A percentile compares a stretch with the other conserved stretches of the same genome.
Conservation (phyloP, 1,140 invertebrate species). For the Protaetia brevitarsis region DNA sequence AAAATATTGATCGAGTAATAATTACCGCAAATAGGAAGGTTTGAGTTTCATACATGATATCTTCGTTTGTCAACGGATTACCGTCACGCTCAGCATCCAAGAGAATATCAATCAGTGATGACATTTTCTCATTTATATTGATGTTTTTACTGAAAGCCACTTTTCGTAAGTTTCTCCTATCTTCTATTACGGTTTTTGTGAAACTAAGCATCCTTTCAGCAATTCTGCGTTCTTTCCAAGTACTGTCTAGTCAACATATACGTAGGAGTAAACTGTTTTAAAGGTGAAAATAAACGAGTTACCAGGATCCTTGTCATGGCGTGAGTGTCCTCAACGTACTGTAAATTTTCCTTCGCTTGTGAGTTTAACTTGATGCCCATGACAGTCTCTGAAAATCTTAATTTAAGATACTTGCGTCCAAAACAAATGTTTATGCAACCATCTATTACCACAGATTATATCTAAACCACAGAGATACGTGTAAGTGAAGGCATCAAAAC, state of each 20-base stretch:
- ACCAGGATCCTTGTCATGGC: constrained; percentile 48
- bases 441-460: constrained; percentile 68
- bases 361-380: constrained; percentile 77
- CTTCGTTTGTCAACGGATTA: constrained; percentile 55
- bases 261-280: constrained; percentile 44
- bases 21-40: too few species aligned
- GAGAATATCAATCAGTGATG: constrained; percentile 24
- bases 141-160: constrained; percentile 62
- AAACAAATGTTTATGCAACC: background rate
- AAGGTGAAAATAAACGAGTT: constrained; percentile 45
- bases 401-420: background rate
- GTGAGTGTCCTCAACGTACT: constrained; percentile 70
- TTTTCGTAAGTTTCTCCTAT: constrained; percentile 60
- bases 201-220: too few species aligned
- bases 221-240: too few species aligned
- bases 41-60: constrained; percentile 80
- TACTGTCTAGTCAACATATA: too few species aligned
- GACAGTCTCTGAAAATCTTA: constrained; percentile 64
- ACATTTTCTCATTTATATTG: constrained; percentile 3
- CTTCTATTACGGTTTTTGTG: constrained; percentile 45
- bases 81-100: constrained; percentile 16
- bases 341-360: constrained; percentile 64
- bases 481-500: constrained; percentile 63
- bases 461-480: constrained; percentile 70
- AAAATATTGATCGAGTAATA: too few species aligned